These are phyloP conservation scores for Willowsia nigromaculata DNA, from an alignment of 2,888 invertebrate species.

Conservation along the genomic window DNA sequence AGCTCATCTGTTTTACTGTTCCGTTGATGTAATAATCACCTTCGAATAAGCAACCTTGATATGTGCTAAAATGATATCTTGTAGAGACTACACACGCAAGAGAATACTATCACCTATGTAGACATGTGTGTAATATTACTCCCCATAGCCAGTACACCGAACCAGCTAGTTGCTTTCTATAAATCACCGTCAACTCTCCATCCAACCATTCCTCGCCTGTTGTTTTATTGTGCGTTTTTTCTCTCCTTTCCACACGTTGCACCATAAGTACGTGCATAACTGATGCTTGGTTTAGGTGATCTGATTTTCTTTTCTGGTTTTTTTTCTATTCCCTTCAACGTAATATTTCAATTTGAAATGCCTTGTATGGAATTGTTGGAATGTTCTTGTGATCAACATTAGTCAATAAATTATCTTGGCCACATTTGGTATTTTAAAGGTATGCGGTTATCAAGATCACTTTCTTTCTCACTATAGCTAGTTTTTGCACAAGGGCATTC, in stretches of 20 bases:
- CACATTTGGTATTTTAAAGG: not conserved
- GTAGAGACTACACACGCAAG: conserved; percentile 8
- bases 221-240: conserved; percentile 27
- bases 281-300: not conserved
- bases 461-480: no score
- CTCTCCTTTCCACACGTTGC: not conserved
- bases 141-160: no score
- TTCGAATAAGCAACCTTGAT: conserved; percentile 46
- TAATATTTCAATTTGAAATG: conserved; percentile 4
- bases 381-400: not conserved
- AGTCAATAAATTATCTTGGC: not conserved
- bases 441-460: not conserved
- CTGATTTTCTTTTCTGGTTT: not conserved
- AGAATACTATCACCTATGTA: no score
- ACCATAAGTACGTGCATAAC: not conserved
- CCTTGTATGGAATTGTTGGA: conserved; percentile 22
- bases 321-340: not conserved
- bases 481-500: no score
- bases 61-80: conserved; percentile 47
- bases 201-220: conserved; percentile 4
- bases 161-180: conserved; percentile 35
- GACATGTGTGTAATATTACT: no score
- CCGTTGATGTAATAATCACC: conserved; percentile 57
- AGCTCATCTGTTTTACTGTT: conserved; percentile 25
- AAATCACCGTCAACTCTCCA: conserved; percentile 36